A percentile compares a stretch with the other conserved stretches of the same genome.
These are phyloP conservation scores for Actinia equina DNA, from an alignment of 64 coral and sea anemone species.

Conservation along the genomic window DNA sequence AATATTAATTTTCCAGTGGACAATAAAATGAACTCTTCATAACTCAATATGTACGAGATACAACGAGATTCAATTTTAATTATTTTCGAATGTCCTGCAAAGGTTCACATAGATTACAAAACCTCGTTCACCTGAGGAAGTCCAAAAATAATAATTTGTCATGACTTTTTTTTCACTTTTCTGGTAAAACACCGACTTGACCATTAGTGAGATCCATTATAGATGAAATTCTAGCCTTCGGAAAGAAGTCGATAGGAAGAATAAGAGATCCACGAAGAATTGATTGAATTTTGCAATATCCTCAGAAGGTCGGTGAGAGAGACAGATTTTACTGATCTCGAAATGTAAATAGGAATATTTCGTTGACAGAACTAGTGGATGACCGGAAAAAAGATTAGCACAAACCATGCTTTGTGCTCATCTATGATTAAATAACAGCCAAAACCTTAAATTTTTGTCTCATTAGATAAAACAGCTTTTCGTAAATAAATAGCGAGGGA, in stretches of 20 bases:
- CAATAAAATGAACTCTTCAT: not conserved
- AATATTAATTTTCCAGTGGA: slow-evolving; percentile 1
- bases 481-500: not conserved
- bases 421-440: not conserved
- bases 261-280: not conserved
- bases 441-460: not conserved
- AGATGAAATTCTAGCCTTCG: not conserved
- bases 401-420: not conserved
- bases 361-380: not conserved
- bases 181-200: not conserved
- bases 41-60: not conserved
- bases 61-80: not conserved
- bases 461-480: not conserved
- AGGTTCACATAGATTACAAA: not conserved
- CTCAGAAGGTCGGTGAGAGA: not conserved
- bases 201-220: not conserved
- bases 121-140: not conserved
- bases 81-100: not conserved
- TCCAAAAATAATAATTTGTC: not conserved
- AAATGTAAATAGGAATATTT: not conserved
- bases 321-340: not conserved
- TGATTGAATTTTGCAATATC: not conserved
- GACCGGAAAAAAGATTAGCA: not conserved
- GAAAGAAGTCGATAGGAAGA: not conserved
- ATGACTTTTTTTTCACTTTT: not conserved